Evolutionary conservation across 2,113 vertebrate genomes (phyloP), one percentile per base, ranked within the genome.

Genomic region (Anseranas semipalmata): DNA sequence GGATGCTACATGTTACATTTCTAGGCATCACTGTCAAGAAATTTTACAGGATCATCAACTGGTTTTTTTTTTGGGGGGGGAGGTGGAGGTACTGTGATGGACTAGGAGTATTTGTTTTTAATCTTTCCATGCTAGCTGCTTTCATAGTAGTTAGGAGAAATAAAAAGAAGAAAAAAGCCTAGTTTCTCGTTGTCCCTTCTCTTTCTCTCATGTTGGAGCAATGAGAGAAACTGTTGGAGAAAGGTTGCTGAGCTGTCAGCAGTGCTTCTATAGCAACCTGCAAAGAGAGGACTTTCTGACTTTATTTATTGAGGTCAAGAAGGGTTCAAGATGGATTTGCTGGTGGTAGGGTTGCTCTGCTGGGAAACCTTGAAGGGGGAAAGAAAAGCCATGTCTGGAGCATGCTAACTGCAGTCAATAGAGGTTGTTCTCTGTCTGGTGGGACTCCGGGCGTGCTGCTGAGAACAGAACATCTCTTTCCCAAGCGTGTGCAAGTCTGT

Each of bases 261-360:
- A 56, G 70, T 19, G 32, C 24, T 12, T 55, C 46, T 10, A 1
- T 9, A 73, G 82, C 70, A 73, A 10, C 74, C 22, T 25, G 58
- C 25, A 6, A 3, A 30, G 21, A 9, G 0, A 3, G 19, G 32
- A 4, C 37, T 43, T 53, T 45, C 12, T 30, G 62, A 32, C 4
- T 45, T 50, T n/a, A 15, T 86, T 41, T 82, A 30, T 12, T 21
- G 83, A 35, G 67, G 12, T 39, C 39, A 59, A 48, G 76, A 60
- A 35, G 15, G 3, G 30, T 37, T 88, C 18, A 33, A 7, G 52
- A 10, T 33, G 28, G 43, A 32, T 58, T 7, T 63, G 48, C 35
- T 39, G 66, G 37, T 32, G 27, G 19, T 16, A 15, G 66, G 9
- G 12, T 33, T 71, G 27, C 14, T 56, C 39, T 65, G 74, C 28